These are phyloP conservation scores for Dioctria rufipes DNA, from an alignment of 2,888 invertebrate species.

Conservation along the genomic window DNA sequence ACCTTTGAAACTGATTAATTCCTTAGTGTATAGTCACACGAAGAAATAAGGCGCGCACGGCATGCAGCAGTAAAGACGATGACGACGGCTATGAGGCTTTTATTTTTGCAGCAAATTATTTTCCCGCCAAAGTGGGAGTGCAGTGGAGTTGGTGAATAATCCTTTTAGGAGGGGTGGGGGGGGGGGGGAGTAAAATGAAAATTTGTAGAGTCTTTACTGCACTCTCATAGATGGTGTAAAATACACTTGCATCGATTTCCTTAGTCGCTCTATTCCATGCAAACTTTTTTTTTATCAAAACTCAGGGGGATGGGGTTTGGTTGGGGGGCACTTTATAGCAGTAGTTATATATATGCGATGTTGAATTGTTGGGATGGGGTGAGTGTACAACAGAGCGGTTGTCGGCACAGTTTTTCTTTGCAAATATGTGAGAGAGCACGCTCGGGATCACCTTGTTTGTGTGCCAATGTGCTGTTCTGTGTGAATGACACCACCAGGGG, in stretches of 20 bases:
- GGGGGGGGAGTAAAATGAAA: too few species aligned
- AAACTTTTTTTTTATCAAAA: too few species aligned
- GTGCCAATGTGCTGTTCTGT: constrained; percentile 12
- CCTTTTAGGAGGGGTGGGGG: too few species aligned
- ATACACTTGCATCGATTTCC: too few species aligned
- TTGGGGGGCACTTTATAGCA: neutral
- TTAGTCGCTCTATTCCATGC: too few species aligned
- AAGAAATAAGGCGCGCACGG: neutral
- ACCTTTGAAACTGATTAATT: constrained; percentile 7
- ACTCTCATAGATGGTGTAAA: too few species aligned
- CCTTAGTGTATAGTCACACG: neutral
- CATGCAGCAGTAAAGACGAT: neutral
- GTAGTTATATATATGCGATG: too few species aligned
- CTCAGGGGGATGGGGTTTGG: neutral
- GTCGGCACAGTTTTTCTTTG: constrained; percentile 37
- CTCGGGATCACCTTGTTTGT: neutral
- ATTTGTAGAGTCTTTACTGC: too few species aligned
- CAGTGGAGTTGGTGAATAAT: neutral
- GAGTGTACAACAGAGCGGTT: constrained; percentile 14
- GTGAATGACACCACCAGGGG: constrained; percentile 50
- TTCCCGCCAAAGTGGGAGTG: constrained; percentile 50
- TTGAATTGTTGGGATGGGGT: neutral
- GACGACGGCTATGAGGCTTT: neutral
- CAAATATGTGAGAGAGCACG: constrained; percentile 2
- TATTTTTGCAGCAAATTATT: constrained; percentile 8